Evolutionary conservation across 2,888 invertebrate species (phyloP).

Genomic region (Drosophila acutilabella): DNA sequence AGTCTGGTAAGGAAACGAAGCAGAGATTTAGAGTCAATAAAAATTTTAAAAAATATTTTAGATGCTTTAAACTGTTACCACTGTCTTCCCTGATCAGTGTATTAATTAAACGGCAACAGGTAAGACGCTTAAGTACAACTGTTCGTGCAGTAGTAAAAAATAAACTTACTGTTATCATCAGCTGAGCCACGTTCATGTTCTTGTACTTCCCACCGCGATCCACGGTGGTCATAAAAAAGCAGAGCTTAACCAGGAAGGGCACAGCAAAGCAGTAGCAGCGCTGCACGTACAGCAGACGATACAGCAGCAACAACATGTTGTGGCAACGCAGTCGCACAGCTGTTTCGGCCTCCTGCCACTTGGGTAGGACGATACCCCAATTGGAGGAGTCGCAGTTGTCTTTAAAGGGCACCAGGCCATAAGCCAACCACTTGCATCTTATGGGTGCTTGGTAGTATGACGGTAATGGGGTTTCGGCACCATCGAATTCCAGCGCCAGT

Average conservation of each 20-base stretch:
- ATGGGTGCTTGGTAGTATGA: conserved; percentile 34
- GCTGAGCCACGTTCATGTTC: conserved; percentile 9
- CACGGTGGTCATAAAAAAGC: conserved; percentile 45
- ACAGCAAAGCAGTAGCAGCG: conserved; percentile 28
- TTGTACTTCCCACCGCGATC: conserved; percentile 26
- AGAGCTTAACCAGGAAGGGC: conserved; percentile 46
- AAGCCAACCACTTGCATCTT: conserved; percentile 52
- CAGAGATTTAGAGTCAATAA: background rate
- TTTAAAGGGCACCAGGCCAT: conserved; percentile 19
- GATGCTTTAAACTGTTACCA: background rate
- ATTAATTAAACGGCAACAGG: too few relatives aligned
- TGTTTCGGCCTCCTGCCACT: conserved; percentile 31
- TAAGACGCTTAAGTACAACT: too few relatives aligned
- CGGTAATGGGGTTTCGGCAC: conserved; percentile 39
- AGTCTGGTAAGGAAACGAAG: conserved; percentile 22
- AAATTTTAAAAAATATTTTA: too few relatives aligned
- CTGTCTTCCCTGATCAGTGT: background rate
- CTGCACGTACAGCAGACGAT: conserved; percentile 42
- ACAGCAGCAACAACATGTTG: conserved; percentile 30
- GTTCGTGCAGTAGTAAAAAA: too few relatives aligned
- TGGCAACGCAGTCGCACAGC: conserved; percentile 5
- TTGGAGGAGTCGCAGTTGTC: background rate
- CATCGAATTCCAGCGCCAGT: conserved; percentile 50
- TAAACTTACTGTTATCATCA: conserved; percentile 38
- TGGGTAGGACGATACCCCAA: conserved; percentile 56